Evolutionary conservation across 1,140 invertebrate species (phyloP).

Genomic region (Ridgeia piscesae): DNA sequence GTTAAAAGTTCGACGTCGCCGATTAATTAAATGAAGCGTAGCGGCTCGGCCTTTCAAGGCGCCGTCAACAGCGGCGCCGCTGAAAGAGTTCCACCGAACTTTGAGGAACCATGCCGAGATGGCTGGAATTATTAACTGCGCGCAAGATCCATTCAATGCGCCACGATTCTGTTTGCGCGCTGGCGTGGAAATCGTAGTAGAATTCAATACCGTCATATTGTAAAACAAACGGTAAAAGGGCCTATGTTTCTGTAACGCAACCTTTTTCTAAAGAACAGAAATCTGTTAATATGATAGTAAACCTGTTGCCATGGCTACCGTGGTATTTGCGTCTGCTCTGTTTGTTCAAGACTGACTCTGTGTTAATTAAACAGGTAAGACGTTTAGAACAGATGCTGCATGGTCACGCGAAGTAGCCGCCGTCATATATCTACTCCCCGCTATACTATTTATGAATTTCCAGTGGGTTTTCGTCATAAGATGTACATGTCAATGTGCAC

Average conservation of each 20-base stretch:
- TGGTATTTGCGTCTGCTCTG: too few relatives aligned
- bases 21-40: conserved; percentile 6
- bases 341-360: too few relatives aligned
- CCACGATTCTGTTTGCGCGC: not conserved
- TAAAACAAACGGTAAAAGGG: not conserved
- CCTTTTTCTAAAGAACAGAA: too few relatives aligned
- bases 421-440: too few relatives aligned
- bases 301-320: too few relatives aligned
- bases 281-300: too few relatives aligned
- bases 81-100: not conserved
- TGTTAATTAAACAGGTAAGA: too few relatives aligned
- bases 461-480: too few relatives aligned
- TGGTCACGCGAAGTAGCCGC: too few relatives aligned
- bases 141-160: not conserved
- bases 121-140: not conserved
- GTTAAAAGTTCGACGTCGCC: not conserved
- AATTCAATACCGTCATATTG: not conserved
- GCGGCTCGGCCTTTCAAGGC: not conserved
- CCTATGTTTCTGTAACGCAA: not conserved
- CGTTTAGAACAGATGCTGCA: too few relatives aligned
- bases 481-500: too few relatives aligned
- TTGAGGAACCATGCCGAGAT: not conserved
- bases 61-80: not conserved
- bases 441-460: too few relatives aligned
- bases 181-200: not conserved